Base-by-base conservation (phyloP, 2,797 vertebrate genomes). In the Ceyx erithaca region DNA sequence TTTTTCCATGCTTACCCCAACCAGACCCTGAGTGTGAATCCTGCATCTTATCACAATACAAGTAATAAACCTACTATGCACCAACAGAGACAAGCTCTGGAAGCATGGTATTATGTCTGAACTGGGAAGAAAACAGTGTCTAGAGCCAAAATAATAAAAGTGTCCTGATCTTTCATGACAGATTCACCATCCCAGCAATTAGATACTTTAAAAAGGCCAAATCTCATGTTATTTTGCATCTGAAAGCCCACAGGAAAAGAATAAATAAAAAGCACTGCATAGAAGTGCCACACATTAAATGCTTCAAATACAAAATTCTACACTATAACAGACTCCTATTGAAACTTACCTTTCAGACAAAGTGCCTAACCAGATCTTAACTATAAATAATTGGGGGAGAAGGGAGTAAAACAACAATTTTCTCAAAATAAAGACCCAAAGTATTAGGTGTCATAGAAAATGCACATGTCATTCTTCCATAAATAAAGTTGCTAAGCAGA, bases 401-500 rank as follows among this genome's bases (percentile, higher is more conserved):
- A 89, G 33, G 40, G 26, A 87, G 58, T 80, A 90, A 94, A 95
- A 67, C 84, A 93, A 84, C 37, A 94, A 62, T 93, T 97, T 95
- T 91, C 82, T 95, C 78, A 92, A 96, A 89, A 72, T 79, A 94
- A 95, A 95, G 88, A 31, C 80, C 81, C 67, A 85, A 97, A 95
- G 80, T 95, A 92, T 63, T 82, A 95, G 82, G 78, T 93, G 92
- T 91, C 95, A 93, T 76, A 83, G 89, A 88, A 91, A 94, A 96
- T 80, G 80, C 59, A 85, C 81, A 79, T 90, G 94, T 92, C 80
- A 75, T 87, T 93, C 95, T 96, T 91, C 96, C 91, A 95, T 90
- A 95, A 97, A 96, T 96, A 90, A 96, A 91, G 73, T 89, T 90
- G 94, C 72, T 96, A 93, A 96, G 86, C 66, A 93, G 94, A 93